phyloP scores from a whole-genome alignment of 2,113 vertebrate genomes.

The Helogale parvula region DNA sequence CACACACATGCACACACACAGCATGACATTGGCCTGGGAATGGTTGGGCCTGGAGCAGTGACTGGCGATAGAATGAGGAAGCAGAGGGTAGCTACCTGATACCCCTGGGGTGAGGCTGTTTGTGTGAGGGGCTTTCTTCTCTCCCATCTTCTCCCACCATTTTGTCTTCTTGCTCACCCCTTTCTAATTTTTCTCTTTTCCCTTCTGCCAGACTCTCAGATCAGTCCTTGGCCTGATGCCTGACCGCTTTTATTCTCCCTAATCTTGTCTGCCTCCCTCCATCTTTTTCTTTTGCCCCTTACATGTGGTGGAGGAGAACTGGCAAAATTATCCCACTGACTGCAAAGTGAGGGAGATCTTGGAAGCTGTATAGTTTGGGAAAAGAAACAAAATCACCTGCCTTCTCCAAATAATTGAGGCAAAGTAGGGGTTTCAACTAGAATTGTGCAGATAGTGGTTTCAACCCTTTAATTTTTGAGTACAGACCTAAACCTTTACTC shows the following conservation, averaged over 20 bases:
- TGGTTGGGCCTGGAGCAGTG: neutral
- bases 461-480: neutral
- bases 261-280: neutral
- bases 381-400: neutral
- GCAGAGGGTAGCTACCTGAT: neutral
- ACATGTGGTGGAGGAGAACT: neutral
- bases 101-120: neutral
- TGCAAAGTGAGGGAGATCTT: neutral
- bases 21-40: neutral
- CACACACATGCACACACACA: neutral
- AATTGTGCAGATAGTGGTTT: neutral
- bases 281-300: neutral
- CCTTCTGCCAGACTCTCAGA: neutral
- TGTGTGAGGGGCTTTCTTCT: neutral
- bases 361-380: neutral
- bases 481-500: neutral
- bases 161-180: neutral
- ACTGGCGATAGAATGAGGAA: neutral
- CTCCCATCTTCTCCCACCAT: neutral
- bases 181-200: neutral
- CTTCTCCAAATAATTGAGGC: neutral
- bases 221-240: neutral
- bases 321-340: neutral
- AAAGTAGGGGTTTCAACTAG: neutral
- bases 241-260: conserved; percentile 1